Evolutionary conservation across 1,140 invertebrate genomes (phyloP).

Genomic region (Piezodorus guildinii): DNA sequence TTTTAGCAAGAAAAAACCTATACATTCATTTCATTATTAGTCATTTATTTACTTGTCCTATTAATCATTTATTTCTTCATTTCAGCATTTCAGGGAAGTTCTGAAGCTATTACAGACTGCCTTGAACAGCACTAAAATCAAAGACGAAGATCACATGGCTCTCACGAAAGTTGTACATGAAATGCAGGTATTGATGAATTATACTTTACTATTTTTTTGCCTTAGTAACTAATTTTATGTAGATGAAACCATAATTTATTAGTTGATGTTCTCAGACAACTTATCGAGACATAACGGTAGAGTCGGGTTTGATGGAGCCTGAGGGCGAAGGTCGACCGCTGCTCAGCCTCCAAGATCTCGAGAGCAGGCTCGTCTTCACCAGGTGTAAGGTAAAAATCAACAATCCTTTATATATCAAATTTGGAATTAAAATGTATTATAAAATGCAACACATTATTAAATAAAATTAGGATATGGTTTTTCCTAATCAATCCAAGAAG

Average conservation of each 20-base stretch:
- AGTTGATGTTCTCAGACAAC: constrained; percentile 27
- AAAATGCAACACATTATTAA: too few species aligned
- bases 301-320: constrained; percentile 69
- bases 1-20: too few species aligned
- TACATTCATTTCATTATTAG: too few species aligned
- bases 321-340: constrained; percentile 64
- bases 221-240: too few species aligned
- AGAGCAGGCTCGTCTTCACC: constrained; percentile 72
- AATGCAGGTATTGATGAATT: constrained; percentile 34
- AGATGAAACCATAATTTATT: too few species aligned
- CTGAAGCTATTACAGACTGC: constrained; percentile 41
- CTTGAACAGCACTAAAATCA: constrained; percentile 34
- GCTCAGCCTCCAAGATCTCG: constrained; percentile 65
- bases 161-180: constrained; percentile 38
- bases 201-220: too few species aligned
- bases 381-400: constrained; percentile 55
- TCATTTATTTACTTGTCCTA: too few species aligned
- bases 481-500: too few species aligned
- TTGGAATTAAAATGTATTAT: too few species aligned
- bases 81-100: constrained; percentile 49
- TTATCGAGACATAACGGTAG: constrained; percentile 67
- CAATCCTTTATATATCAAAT: too few species aligned
- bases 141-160: constrained; percentile 37
- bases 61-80: too few species aligned
- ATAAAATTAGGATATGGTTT: too few species aligned